Percentiles rank a stretch among this genome's conserved stretches.
Conservation (phyloP, 2,113 vertebrate species). For the Rhynchopsitta pachyrhyncha region DNA sequence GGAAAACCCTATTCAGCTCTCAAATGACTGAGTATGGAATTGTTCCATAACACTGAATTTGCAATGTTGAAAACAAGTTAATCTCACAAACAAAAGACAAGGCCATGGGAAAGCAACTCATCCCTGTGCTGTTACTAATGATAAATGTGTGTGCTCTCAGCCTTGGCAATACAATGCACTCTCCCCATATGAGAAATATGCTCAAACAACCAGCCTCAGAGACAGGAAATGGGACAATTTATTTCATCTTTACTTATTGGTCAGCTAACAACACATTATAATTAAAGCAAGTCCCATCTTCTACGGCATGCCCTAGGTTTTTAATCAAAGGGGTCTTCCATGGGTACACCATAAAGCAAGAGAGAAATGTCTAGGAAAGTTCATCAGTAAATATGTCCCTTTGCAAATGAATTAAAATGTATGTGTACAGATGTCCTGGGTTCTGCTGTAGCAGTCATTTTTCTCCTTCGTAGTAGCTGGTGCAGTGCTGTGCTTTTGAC, state of each 20-base stretch:
- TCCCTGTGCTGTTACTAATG: slow-evolving; percentile 30
- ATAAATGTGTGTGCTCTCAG: slow-evolving; percentile 20
- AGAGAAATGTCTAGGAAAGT: neutral
- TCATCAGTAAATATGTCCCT: neutral
- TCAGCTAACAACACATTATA: slow-evolving; percentile 29
- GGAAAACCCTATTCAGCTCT: neutral
- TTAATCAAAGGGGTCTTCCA: neutral
- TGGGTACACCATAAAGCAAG: neutral
- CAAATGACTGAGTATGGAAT: neutral
- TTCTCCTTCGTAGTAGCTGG: no score
- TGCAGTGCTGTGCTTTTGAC: no score
- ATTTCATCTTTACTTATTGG: slow-evolving; percentile 58
- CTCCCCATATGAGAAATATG: slow-evolving; percentile 13
- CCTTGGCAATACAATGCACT: neutral
- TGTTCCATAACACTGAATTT: neutral
- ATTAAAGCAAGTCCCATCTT: slow-evolving; percentile 19
- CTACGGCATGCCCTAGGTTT: neutral
- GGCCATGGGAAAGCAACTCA: slow-evolving; percentile 6
- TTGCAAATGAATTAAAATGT: neutral
- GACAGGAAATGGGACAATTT: slow-evolving; percentile 45
- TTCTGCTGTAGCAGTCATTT: no score
- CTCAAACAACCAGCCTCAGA: neutral
- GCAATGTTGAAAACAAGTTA: slow-evolving; percentile 31
- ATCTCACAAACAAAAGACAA: slow-evolving; percentile 20
- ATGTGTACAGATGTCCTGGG: neutral